Evolutionary conservation across 2,797 vertebrate species (phyloP).

Genomic region (Cichlasoma orientale): DNA sequence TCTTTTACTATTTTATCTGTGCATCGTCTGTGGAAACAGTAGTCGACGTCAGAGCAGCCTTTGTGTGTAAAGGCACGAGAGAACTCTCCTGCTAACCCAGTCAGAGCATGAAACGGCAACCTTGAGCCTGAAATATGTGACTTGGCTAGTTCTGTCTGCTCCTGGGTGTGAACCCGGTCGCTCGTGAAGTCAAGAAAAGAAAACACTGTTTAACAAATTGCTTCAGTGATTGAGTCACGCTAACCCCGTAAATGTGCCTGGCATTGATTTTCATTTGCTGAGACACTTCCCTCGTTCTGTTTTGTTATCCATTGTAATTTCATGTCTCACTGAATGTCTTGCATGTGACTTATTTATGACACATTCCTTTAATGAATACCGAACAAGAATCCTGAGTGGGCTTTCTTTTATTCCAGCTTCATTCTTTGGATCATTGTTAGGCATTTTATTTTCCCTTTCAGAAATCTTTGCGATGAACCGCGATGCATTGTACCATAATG

Average conservation of each 20-base stretch:
- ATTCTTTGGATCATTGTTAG: too few species aligned
- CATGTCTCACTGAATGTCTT: too few species aligned
- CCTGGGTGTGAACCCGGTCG: background rate
- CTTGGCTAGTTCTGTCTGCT: background rate
- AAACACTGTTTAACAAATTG: background rate
- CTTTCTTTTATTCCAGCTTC: too few species aligned
- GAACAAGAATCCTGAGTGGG: too few species aligned
- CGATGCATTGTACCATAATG: too few species aligned
- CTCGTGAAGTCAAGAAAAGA: background rate
- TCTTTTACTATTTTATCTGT: background rate
- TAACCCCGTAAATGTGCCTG: background rate
- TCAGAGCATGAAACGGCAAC: background rate
- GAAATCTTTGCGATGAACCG: too few species aligned
- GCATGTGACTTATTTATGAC: too few species aligned
- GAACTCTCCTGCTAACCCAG: background rate
- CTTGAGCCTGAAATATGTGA: slow-evolving; percentile 33
- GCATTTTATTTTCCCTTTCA: too few species aligned
- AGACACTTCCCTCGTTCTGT: background rate
- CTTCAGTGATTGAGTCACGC: background rate
- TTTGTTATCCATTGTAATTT: background rate
- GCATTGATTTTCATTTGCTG: background rate
- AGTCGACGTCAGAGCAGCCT: background rate
- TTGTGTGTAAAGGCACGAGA: background rate
- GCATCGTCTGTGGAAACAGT: background rate
- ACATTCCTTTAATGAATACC: too few species aligned